phyloP scores from a whole-genome alignment of 2,797 vertebrate genomes.

The Urosaurus nigricauda region DNA sequence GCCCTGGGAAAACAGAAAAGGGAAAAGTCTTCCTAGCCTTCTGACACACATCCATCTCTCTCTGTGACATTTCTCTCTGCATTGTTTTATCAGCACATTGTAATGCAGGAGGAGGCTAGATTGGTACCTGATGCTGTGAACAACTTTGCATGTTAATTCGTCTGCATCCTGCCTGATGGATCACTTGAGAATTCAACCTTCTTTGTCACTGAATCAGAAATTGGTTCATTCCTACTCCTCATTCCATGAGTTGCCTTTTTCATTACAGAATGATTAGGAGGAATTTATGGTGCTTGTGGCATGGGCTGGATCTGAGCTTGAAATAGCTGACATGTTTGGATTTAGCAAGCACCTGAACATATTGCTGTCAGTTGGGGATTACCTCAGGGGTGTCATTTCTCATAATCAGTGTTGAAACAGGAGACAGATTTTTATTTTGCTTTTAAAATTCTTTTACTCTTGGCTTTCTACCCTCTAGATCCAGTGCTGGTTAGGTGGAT shows the following conservation, averaged over 20 bases:
- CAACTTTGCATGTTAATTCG: constrained; percentile 40
- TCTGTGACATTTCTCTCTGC: background rate
- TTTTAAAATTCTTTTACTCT: constrained; percentile 5
- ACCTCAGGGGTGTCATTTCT: background rate
- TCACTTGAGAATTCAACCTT: constrained; percentile 21
- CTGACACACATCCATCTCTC: background rate
- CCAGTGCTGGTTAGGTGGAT: background rate
- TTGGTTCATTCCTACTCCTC: background rate
- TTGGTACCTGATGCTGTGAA: constrained; percentile 33
- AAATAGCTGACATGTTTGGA: constrained; percentile 15
- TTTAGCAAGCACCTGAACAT: constrained; percentile 20
- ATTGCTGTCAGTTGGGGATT: background rate
- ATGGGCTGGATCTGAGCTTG: constrained; percentile 27
- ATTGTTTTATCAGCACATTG: constrained; percentile 12
- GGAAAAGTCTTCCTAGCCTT: background rate
- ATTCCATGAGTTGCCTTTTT: constrained; percentile 15
- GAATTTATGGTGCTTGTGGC: constrained; percentile 23
- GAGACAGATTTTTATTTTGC: background rate
- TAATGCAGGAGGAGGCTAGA: background rate
- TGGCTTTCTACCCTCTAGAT: background rate
- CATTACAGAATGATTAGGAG: constrained; percentile 37
- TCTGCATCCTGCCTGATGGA: constrained; percentile 19
- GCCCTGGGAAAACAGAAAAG: constrained; percentile 5
- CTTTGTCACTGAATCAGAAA: constrained; percentile 35
- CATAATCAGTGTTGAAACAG: background rate